Evolutionary conservation across 23 tunicate genomes (phyloP).

Genomic region (Corella eumyota): DNA sequence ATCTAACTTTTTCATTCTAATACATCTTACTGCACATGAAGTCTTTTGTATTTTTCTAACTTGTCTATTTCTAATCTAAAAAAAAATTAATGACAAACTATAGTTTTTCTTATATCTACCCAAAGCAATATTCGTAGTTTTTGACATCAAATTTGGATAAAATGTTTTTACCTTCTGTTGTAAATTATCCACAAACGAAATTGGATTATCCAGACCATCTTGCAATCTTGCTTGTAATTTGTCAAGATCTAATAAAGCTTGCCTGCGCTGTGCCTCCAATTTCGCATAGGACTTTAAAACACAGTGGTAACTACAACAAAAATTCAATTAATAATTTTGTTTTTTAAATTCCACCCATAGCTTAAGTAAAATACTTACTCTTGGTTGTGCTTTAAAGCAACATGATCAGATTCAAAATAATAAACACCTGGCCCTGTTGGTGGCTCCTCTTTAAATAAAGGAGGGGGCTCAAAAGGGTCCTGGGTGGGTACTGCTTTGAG

Average conservation of each 20-base stretch:
- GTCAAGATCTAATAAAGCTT: slow-evolving; percentile 42
- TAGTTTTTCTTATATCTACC: no score
- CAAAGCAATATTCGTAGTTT: no score
- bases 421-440: slow-evolving; percentile 74
- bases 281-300: slow-evolving; percentile 28
- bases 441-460: slow-evolving; percentile 70
- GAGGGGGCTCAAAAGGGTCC: slow-evolving; percentile 57
- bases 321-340: no score
- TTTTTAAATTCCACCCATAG: no score
- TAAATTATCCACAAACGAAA: slow-evolving; percentile 51
- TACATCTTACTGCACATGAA: no score
- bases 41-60: no score
- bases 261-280: slow-evolving; percentile 57
- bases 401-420: slow-evolving; percentile 84
- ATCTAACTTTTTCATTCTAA: no score
- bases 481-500: slow-evolving; percentile 3
- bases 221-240: slow-evolving; percentile 5
- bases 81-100: no score
- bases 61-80: no score
- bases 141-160: no score
- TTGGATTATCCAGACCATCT: slow-evolving; percentile 34
- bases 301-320: slow-evolving; percentile 53
- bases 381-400: slow-evolving; percentile 70
- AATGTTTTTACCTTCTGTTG: slow-evolving; percentile 71
- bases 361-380: slow-evolving; percentile 77